These are phyloP conservation scores for Tonatia bakeri DNA, from an alignment of 2,113 vertebrate genomes.

Conservation along the genomic window DNA sequence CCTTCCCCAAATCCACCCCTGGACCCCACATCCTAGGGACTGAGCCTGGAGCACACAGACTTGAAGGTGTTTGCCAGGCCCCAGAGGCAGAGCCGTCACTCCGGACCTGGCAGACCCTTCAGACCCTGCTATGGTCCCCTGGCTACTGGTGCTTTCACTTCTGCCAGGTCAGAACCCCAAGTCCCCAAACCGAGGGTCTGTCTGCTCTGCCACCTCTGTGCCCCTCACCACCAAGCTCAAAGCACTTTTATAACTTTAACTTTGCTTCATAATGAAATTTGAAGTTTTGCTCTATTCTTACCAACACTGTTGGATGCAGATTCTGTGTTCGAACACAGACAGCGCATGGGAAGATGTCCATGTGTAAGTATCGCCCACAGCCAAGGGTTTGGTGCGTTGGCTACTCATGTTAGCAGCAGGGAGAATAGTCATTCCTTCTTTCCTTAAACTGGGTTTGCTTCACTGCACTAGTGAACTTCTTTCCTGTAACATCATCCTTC, in stretches of 20 bases:
- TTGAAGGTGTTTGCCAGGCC: background rate
- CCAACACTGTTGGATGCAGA: background rate
- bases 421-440: background rate
- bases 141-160: background rate
- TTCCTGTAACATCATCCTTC: background rate
- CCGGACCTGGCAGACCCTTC: background rate
- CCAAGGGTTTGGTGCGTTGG: background rate
- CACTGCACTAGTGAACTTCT: background rate
- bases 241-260: background rate
- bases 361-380: background rate
- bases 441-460: background rate
- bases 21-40: background rate
- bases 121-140: background rate
- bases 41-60: background rate
- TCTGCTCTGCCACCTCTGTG: background rate
- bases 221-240: background rate
- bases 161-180: background rate
- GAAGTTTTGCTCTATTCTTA: background rate
- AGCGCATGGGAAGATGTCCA: rapidly evolving
- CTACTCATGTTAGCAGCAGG: background rate
- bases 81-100: background rate
- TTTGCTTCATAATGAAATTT: background rate
- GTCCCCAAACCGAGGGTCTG: background rate
- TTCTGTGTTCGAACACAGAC: background rate
- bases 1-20: background rate